phyloP scores from a whole-genome alignment of 2,797 vertebrate genomes.

The Presbytis comata region DNA sequence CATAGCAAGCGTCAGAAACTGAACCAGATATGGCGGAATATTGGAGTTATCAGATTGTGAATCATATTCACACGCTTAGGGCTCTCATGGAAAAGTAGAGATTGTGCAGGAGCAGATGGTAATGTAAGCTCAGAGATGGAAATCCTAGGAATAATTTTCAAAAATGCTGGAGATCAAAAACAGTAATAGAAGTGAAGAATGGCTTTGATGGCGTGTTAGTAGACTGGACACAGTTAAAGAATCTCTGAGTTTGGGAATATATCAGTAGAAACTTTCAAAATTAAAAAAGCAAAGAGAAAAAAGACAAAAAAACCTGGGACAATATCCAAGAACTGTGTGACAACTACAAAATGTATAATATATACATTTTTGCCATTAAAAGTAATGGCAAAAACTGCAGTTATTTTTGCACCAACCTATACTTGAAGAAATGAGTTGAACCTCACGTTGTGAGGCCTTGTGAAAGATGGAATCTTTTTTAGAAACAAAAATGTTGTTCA shows the following conservation, averaged over 20 bases:
- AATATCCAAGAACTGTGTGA: neutral
- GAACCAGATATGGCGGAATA: neutral
- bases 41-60: neutral
- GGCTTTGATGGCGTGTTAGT: neutral
- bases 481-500: neutral
- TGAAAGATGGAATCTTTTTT: neutral
- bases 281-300: neutral
- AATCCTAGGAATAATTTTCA: neutral
- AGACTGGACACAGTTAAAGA: neutral
- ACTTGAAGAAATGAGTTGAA: neutral
- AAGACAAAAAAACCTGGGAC: neutral
- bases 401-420: neutral
- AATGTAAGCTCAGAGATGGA: no score
- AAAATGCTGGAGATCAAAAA: neutral
- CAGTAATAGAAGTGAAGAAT: neutral
- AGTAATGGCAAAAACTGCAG: neutral
- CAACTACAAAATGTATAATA: neutral
- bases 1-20: neutral
- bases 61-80: neutral
- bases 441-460: neutral
- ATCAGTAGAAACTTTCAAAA: neutral
- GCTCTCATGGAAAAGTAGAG: neutral
- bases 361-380: neutral
- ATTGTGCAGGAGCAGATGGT: neutral
- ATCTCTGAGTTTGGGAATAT: neutral